phyloP scores from a whole-genome alignment of 1,140 invertebrate genomes.

The Saccostrea cuccullata region DNA sequence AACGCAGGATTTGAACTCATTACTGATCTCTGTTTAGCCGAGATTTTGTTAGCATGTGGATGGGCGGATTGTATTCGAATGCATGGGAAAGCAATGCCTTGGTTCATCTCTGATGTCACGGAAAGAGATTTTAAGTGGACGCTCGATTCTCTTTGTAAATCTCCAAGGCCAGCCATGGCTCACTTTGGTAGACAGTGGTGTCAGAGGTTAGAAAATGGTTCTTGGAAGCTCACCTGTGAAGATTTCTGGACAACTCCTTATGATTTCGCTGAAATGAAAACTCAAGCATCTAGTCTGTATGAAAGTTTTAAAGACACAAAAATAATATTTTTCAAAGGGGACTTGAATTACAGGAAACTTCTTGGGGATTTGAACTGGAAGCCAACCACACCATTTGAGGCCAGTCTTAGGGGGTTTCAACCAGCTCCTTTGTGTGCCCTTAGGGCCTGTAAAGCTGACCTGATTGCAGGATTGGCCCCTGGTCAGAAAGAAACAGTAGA shows the following conservation, averaged over 20 bases:
- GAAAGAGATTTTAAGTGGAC: slow-evolving; percentile 88
- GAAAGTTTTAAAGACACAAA: slow-evolving; percentile 84
- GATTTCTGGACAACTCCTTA: slow-evolving; percentile 93
- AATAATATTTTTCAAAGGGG: slow-evolving; percentile 94
- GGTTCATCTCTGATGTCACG: slow-evolving; percentile 97
- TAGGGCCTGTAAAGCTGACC: slow-evolving; percentile 95
- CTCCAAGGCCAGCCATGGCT: slow-evolving; percentile 70
- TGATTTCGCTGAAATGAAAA: slow-evolving; percentile 88
- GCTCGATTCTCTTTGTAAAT: slow-evolving; percentile 72
- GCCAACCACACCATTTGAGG: slow-evolving; percentile 84
- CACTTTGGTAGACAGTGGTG: slow-evolving; percentile 74
- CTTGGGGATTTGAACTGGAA: slow-evolving; percentile 93
- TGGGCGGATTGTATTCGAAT: slow-evolving; percentile 88
- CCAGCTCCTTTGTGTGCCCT: slow-evolving; percentile 90
- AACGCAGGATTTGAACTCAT: slow-evolving; percentile 97
- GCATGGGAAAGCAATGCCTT: slow-evolving; percentile 93
- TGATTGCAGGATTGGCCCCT: slow-evolving; percentile 87
- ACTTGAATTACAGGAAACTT: slow-evolving; percentile 97
- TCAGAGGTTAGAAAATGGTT: slow-evolving; percentile 67
- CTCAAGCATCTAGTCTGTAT: slow-evolving; percentile 85
- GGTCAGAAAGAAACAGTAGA: slow-evolving; percentile 83
- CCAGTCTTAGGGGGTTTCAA: slow-evolving; percentile 88
- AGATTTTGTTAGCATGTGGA: slow-evolving; percentile 85
- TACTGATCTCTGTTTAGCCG: slow-evolving; percentile 92
- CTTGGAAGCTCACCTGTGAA: slow-evolving; percentile 80